Evolutionary conservation across 2,888 invertebrate genomes (phyloP), one percentile per base, ranked within the genome.

Genomic region (Zonitis immaculata): DNA sequence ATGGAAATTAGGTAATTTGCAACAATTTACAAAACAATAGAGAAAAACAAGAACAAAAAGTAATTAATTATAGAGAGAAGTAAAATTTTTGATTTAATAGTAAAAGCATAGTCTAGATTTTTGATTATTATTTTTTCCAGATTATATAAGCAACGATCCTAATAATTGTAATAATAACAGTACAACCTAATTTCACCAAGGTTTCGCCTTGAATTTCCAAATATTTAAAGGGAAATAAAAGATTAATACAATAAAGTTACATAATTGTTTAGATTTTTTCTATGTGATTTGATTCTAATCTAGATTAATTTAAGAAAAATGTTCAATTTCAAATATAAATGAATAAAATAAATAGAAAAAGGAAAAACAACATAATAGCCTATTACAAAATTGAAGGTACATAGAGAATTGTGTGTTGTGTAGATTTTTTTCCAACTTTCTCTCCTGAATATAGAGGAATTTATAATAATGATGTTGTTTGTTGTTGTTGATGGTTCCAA

Each of bases 381-480:
- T 22, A 45, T 16, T 43, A 32, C 42, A 47, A 45, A 51, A 52
- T 52, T 52, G 45, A 35, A 51, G 56, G 51, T 49, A 49, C 56
- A 49, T 32, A 39, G 43, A 49, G 47, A 42, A 48, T 18, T n/a
- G n/a, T n/a, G n/a, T n/a, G n/a, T 22, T 25, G 48, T 27, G 35
- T 22, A 18, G 32, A 20, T 48, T 54, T 51, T 56, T 32, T n/a
- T n/a, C n/a, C n/a, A 56, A 63, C 63, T 63, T 63, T n/a, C n/a
- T 63, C 63, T 62, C 62, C 58, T 56, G 57, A 58, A 54, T 58
- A 53, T 58, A n/a, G n/a, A 54, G 56, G 57, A 51, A 45, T n/a
- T n/a, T 49, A 51, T 35, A 48, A 49, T 45, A 43, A 49, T 52
- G 43, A n/a, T n/a, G n/a, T n/a, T n/a, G n/a, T n/a, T n/a, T n/a